Evolutionary conservation across 2,888 invertebrate genomes (phyloP).

Genomic region (Nemotelus nigrinus): DNA sequence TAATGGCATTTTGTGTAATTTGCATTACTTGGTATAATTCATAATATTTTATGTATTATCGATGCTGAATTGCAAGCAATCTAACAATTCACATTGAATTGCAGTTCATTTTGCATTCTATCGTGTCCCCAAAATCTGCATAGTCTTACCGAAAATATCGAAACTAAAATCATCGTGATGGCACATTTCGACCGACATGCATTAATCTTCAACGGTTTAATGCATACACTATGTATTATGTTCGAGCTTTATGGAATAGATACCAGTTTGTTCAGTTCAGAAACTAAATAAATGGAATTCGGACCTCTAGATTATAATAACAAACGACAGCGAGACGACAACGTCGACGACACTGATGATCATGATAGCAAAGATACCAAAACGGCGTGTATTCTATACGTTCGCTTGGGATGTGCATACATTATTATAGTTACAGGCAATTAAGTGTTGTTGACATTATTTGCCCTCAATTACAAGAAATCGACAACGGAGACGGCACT

Average conservation of each 20-base stretch:
- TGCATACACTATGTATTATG: background rate
- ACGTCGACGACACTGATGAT: background rate
- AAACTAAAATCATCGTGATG: constrained; percentile 18
- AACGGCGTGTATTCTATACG: background rate
- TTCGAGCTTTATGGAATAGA: constrained; percentile 10
- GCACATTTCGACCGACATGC: constrained; percentile 5
- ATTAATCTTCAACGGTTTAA: constrained; percentile 20
- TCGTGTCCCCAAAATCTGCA: background rate
- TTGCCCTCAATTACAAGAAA: constrained; percentile 41
- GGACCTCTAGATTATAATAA: background rate
- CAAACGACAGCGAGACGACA: background rate
- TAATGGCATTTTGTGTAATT: constrained; percentile 5
- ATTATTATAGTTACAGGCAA: constrained; percentile 24
- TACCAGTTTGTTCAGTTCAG: background rate
- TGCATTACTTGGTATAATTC: constrained; percentile 2
- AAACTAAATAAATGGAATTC: constrained; percentile 5
- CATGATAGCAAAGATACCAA: too few species aligned
- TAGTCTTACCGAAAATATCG: background rate
- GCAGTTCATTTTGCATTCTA: background rate
- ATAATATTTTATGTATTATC: constrained; percentile 7
- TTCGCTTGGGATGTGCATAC: background rate
- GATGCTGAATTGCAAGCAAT: background rate
- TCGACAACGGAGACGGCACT: constrained; percentile 5
- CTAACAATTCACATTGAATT: constrained; percentile 5
- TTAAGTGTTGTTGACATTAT: constrained; percentile 45